Evolutionary conservation across 2,888 invertebrate genomes (phyloP).

Genomic region (Eristalis pertinax): DNA sequence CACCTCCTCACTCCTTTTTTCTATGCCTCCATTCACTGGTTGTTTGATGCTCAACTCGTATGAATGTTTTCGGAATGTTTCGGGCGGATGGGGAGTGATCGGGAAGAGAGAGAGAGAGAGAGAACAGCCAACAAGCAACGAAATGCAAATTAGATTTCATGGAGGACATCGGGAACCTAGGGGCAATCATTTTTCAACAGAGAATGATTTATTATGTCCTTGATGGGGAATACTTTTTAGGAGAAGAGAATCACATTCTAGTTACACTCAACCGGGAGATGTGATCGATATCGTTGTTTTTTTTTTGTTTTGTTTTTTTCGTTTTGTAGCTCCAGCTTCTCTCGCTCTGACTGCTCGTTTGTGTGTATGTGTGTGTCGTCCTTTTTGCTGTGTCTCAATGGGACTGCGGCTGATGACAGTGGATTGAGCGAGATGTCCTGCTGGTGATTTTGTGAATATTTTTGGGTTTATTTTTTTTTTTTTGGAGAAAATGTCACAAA

Average conservation of each 20-base stretch:
- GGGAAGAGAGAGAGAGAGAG: too few relatives aligned
- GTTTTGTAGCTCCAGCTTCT: neutral
- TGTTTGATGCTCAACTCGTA: neutral
- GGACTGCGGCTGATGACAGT: neutral
- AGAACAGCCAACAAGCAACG: neutral
- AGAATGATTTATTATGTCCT: conserved; percentile 23
- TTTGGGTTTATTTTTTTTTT: neutral
- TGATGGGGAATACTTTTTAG: conserved; percentile 11
- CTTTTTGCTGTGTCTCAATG: neutral
- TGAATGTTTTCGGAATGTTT: neutral
- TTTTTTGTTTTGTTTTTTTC: neutral
- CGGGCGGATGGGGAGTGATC: neutral
- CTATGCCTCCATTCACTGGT: neutral
- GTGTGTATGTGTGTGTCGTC: neutral
- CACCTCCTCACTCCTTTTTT: neutral
- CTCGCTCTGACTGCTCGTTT: neutral
- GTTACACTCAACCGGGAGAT: conserved; percentile 2
- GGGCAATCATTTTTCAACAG: conserved; percentile 28
- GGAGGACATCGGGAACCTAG: conserved; percentile 13
- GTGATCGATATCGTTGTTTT: neutral
- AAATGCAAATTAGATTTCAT: conserved; percentile 31
- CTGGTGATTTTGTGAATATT: neutral
- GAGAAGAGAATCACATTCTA: conserved; percentile 6
- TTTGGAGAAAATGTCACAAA: neutral
- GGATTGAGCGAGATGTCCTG: neutral